Evolutionary conservation across 2,113 vertebrate genomes (phyloP).

Genomic region (Neopipo cinnamomea): DNA sequence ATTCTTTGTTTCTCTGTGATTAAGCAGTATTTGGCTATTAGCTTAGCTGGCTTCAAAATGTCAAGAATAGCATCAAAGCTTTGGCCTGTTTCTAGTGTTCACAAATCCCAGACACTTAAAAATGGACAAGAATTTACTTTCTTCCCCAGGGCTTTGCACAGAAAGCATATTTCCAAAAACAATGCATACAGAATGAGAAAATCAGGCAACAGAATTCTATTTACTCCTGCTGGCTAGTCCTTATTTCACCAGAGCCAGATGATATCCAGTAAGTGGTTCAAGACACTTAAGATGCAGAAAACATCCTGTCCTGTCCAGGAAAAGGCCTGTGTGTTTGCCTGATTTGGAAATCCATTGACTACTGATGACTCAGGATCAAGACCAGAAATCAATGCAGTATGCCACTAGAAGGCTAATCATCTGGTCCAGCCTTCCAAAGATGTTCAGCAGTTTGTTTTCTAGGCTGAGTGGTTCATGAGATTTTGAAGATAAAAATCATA

Average conservation of each 20-base stretch:
- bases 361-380: neutral
- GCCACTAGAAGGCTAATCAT: neutral
- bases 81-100: neutral
- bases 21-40: conserved; percentile 1
- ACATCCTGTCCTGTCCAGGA: neutral
- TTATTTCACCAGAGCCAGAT: neutral
- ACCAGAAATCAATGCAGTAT: neutral
- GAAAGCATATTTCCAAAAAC: neutral
- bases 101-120: neutral
- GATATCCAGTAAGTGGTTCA: neutral
- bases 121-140: neutral
- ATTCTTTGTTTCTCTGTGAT: neutral
- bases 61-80: neutral
- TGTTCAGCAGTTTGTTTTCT: neutral
- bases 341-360: neutral
- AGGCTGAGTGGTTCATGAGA: neutral
- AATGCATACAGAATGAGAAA: neutral
- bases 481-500: neutral
- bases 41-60: neutral
- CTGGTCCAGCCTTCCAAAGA: neutral
- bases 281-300: neutral
- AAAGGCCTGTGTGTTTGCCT: neutral
- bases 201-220: neutral
- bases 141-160: neutral
- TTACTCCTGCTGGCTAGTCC: neutral